Evolutionary conservation across 2,888 invertebrate genomes (phyloP).

Genomic region (Geotrupes spiniger): DNA sequence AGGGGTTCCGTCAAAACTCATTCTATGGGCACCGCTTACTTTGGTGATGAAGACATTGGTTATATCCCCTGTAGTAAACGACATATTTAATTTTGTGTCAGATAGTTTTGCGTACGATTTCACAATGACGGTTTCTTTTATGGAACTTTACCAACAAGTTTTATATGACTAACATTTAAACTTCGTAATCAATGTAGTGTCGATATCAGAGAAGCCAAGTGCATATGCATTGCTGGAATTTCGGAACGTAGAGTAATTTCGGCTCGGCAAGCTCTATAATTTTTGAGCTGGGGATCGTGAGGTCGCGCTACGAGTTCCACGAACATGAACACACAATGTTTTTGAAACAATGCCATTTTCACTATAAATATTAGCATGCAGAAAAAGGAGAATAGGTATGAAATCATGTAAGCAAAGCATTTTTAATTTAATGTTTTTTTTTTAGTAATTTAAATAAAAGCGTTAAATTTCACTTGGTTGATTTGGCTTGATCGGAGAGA

Average conservation of each 20-base stretch:
- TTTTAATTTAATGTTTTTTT: conserved; percentile 7
- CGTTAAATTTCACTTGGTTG: conserved; percentile 87
- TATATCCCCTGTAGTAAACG: conserved; percentile 80
- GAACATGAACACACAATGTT: conserved; percentile 88
- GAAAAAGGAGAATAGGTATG: conserved; percentile 59
- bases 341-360: conserved; percentile 88
- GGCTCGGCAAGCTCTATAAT: conserved; percentile 65
- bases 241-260: conserved; percentile 63
- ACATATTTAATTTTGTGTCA: conserved; percentile 74
- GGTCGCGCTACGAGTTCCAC: conserved; percentile 83
- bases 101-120: too few species aligned
- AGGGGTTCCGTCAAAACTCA: conserved; percentile 90
- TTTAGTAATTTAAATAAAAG: conserved; percentile 67
- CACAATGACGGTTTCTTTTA: conserved; percentile 75
- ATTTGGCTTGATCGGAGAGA: conserved; percentile 88
- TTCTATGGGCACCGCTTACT: conserved; percentile 86
- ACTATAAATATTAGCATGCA: conserved; percentile 69
- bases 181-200: conserved; percentile 69
- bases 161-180: conserved; percentile 75
- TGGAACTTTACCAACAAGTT: conserved; percentile 88
- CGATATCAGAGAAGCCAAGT: conserved; percentile 76
- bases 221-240: conserved; percentile 63
- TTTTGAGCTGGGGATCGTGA: conserved; percentile 67
- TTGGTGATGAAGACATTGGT: conserved; percentile 68
- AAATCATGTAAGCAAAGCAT: background rate